Percentiles rank a stretch among this genome's conserved stretches.
Evolutionary conservation across 2,113 vertebrate species (phyloP).

Genomic region (Tamias sibiricus): DNA sequence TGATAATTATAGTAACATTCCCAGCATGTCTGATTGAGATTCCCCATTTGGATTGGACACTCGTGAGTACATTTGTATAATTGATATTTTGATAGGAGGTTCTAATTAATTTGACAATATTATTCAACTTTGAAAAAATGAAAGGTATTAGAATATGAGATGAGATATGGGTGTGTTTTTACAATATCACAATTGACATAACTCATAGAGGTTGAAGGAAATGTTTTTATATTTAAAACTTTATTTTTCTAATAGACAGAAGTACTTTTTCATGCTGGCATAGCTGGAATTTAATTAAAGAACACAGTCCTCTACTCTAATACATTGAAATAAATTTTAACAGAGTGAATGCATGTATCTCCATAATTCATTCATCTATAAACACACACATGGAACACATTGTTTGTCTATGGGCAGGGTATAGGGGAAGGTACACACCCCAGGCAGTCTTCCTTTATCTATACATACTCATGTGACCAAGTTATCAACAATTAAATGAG

Average conservation of each 20-base stretch:
- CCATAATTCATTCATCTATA: neutral
- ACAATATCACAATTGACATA: neutral
- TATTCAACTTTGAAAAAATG: neutral
- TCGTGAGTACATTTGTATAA: slow-evolving; percentile 42
- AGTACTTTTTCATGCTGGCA: neutral
- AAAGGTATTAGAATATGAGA: neutral
- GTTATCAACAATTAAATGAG: neutral
- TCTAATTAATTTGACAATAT: slow-evolving; percentile 51
- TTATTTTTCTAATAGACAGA: neutral
- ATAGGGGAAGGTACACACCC: neutral
- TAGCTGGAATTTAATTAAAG: neutral
- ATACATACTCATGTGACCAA: neutral
- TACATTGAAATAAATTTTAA: neutral
- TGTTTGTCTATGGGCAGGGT: neutral
- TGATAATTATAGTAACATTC: neutral
- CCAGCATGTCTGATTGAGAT: neutral
- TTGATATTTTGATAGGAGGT: slow-evolving; percentile 18
- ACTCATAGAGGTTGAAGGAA: neutral
- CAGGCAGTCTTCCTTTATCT: neutral
- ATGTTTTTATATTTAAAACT: neutral
- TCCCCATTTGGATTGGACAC: neutral
- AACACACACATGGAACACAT: neutral
- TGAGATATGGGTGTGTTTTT: neutral
- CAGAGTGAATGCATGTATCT: neutral
- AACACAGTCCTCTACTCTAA: neutral